phyloP scores from a whole-genome alignment of 2,797 vertebrate genomes.

The Acanthopagrus latus region DNA sequence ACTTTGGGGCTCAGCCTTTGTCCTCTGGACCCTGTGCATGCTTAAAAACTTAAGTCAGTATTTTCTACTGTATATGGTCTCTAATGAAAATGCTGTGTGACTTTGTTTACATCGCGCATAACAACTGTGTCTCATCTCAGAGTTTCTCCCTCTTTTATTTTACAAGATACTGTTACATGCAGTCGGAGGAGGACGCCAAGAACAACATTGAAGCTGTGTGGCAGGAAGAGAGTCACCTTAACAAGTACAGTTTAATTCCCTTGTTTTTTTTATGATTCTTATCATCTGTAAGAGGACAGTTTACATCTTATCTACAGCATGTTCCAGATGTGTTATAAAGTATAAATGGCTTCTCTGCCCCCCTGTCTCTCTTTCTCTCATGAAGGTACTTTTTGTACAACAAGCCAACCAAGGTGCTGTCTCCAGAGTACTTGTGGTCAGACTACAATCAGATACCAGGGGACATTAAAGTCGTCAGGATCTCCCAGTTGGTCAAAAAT shows the following conservation, averaged over 20 bases:
- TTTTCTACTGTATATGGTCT: no score
- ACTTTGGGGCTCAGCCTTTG: no score
- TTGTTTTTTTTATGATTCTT: not conserved
- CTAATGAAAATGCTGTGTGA: no score
- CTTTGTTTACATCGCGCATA: no score
- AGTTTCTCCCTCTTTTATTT: slow-evolving; percentile 24
- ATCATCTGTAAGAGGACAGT: not conserved
- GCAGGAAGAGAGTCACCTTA: slow-evolving; percentile 90
- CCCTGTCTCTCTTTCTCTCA: no score
- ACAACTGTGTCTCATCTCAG: no score
- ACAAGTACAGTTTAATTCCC: slow-evolving; percentile 65
- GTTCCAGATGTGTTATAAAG: not conserved
- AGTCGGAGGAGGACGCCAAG: slow-evolving; percentile 81
- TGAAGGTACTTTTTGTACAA: no score
- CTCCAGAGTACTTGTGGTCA: no score
- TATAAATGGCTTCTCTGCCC: no score
- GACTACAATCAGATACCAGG: slow-evolving; percentile 34
- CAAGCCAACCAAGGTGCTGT: no score
- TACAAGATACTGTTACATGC: slow-evolving; percentile 77
- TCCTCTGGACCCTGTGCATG: no score
- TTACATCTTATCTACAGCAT: not conserved
- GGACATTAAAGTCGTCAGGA: slow-evolving; percentile 66
- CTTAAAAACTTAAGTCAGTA: no score
- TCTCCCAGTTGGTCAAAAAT: slow-evolving; percentile 68
- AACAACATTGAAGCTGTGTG: slow-evolving; percentile 84